Evolutionary conservation across 2,113 vertebrate species (phyloP).

Genomic region (Lepidothrix coronata): DNA sequence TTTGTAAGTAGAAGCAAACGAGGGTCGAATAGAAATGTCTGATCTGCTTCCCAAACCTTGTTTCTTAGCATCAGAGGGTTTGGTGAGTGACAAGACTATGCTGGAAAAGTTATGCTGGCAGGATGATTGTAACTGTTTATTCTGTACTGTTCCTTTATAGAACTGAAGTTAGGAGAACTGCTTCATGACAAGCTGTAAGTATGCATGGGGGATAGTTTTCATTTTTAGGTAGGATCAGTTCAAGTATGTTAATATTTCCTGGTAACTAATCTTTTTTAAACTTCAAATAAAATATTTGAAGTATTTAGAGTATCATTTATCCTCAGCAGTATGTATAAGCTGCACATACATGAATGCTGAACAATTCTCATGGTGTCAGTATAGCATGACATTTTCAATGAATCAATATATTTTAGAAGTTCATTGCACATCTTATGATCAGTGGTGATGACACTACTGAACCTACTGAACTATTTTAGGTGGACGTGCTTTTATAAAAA

Average conservation of each 20-base stretch:
- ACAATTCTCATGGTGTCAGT: not conserved
- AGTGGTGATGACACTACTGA: not conserved
- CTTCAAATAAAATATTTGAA: not conserved
- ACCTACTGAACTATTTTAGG: not conserved
- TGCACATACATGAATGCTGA: not conserved
- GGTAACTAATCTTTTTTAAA: not conserved
- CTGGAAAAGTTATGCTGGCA: not conserved
- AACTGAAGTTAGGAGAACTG: conserved; percentile 94
- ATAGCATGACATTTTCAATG: not conserved
- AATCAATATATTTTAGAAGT: not conserved
- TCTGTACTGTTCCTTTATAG: conserved; percentile 74
- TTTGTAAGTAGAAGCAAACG: not conserved
- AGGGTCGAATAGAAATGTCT: not conserved
- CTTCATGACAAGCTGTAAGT: conserved; percentile 99
- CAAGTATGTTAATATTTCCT: not conserved
- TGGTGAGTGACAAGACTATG: not conserved
- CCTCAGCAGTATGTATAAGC: not conserved
- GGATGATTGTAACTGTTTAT: not conserved
- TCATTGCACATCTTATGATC: not conserved
- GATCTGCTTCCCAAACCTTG: not conserved
- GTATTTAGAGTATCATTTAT: not conserved
- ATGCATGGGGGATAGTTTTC: not conserved
- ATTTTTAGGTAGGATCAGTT: not conserved
- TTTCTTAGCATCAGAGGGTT: not conserved
- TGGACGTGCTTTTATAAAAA: not conserved